Base-by-base conservation (phyloP, 53 echinoderm and acorn worm genomes). In the Stichopus horrens region DNA sequence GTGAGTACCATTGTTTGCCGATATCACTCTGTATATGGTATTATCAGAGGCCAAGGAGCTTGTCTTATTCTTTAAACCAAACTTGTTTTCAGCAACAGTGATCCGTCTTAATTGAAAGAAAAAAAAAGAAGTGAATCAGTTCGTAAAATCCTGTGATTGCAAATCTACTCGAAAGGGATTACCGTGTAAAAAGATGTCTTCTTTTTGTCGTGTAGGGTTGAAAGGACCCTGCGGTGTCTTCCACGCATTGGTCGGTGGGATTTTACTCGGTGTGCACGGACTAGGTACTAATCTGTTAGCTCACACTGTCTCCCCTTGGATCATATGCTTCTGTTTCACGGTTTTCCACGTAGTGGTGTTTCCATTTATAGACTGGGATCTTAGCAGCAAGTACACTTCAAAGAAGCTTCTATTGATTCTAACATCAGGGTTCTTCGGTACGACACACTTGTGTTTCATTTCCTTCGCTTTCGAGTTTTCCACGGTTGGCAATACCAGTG, bases 211-310 rank as follows among this genome's bases (percentile, higher is more conserved):
- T 37, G 37, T 37, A 2, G 18, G 6, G 19, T 71, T 71, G 71
- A 71, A 18, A 16, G 19, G 71, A n/a, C 71, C 18, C 6, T 20
- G 71, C 19, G 71, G 71, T 7, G n/a, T 71, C 19, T 71, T 71
- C 18, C 18, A 71, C 18, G 71, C 71, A 71, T 20, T 71, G 16
- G 18, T 71, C 71, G 71, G 71, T 20, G 71, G 71, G 18, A 18
- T 71, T n/a, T n/a, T 71, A 20, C 71, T 71, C 71, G 71, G 71
- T 6, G 81, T 58, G 18, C 56, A 85, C 51, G 85, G 85, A 51
- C 67, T 85, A 0, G 85, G 63, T 9, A 65, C 67, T 10, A 65
- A 85, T 65, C 60, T 85, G 21, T 18, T 67, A 52, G 59, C 85
- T 8, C 22, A 23, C 21, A 85, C 65, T 13, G 52, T 85, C 59